These are phyloP conservation scores for Amitus sp. DNA, from an alignment of 2,888 invertebrate species.

Conservation along the genomic window DNA sequence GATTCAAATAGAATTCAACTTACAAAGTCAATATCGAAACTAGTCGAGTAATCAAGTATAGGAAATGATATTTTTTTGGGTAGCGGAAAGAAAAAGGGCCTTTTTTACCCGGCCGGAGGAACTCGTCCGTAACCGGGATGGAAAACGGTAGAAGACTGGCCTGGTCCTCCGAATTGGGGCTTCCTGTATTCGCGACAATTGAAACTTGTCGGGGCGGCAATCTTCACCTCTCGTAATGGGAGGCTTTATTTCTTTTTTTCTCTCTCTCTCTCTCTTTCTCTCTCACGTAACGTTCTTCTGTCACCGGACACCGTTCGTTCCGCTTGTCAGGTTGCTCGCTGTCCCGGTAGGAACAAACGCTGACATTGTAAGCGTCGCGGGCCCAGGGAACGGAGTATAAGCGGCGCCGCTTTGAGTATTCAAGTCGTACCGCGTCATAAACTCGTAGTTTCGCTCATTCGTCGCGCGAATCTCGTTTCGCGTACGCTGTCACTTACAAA, in stretches of 20 bases:
- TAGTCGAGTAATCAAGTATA: too few relatives aligned
- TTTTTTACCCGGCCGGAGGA: neutral
- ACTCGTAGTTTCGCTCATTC: too few relatives aligned
- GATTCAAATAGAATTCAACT: too few relatives aligned
- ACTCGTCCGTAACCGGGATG: slow-evolving; percentile 11
- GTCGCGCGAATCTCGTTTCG: neutral
- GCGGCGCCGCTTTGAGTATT: slow-evolving; percentile 59
- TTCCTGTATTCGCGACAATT: slow-evolving; percentile 28
- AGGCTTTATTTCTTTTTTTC: too few relatives aligned
- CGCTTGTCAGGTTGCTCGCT: slow-evolving; percentile 29
- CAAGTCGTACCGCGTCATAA: slow-evolving; percentile 60
- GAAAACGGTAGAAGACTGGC: neutral
- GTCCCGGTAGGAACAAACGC: slow-evolving; percentile 34
- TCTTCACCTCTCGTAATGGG: slow-evolving; percentile 32
- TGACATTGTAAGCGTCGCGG: slow-evolving; percentile 32
- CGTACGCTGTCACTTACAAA: too few relatives aligned
- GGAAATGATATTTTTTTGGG: neutral
- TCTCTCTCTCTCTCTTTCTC: too few relatives aligned
- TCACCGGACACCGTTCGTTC: slow-evolving; percentile 35
- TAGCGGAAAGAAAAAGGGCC: neutral
- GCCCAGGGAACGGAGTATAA: slow-evolving; percentile 22
- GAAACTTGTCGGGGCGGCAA: slow-evolving; percentile 30
- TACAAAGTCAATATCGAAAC: too few relatives aligned
- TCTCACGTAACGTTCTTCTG: slow-evolving; percentile 27
- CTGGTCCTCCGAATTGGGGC: slow-evolving; percentile 11